Evolutionary conservation across 1,140 invertebrate genomes (phyloP).

Genomic region (Drosophila ironensis): DNA sequence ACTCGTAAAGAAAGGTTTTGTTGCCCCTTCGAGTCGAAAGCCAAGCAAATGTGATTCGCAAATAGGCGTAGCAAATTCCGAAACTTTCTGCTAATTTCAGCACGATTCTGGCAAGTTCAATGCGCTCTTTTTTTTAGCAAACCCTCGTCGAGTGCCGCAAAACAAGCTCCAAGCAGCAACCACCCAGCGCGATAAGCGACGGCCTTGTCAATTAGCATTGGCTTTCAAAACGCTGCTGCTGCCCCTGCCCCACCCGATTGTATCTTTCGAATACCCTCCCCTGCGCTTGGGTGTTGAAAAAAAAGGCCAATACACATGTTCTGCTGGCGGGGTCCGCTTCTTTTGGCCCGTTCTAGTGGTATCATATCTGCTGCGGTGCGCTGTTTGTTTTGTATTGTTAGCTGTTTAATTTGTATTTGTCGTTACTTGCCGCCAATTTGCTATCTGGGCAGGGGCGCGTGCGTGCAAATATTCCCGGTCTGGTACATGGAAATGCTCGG

Average conservation of each 20-base stretch:
- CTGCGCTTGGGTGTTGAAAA: conserved; percentile 60
- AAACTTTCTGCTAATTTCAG: conserved; percentile 4
- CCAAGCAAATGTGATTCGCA: not conserved
- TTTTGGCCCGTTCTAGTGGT: not conserved
- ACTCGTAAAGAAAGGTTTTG: no score
- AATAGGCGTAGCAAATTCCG: conserved; percentile 5
- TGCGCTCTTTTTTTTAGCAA: conserved; percentile 11
- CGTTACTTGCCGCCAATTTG: conserved; percentile 27
- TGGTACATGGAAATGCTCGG: conserved; percentile 7
- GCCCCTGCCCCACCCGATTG: conserved; percentile 16
- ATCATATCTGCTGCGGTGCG: conserved; percentile 34
- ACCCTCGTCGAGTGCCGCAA: not conserved
- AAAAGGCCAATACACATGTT: conserved; percentile 63
- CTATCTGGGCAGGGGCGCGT: conserved; percentile 25
- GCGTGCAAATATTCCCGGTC: conserved; percentile 41
- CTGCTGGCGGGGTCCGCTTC: conserved; percentile 14
- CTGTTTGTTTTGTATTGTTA: conserved; percentile 51
- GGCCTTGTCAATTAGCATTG: conserved; percentile 69
- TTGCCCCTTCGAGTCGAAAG: no score
- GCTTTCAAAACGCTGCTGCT: conserved; percentile 19
- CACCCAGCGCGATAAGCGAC: conserved; percentile 51
- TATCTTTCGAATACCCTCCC: conserved; percentile 48
- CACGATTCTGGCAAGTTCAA: conserved; percentile 34
- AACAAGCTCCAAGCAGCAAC: not conserved
- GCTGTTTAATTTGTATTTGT: conserved; percentile 58